These are phyloP conservation scores for Desoria tigrina DNA, from an alignment of 2,888 invertebrate species.

Conservation along the genomic window DNA sequence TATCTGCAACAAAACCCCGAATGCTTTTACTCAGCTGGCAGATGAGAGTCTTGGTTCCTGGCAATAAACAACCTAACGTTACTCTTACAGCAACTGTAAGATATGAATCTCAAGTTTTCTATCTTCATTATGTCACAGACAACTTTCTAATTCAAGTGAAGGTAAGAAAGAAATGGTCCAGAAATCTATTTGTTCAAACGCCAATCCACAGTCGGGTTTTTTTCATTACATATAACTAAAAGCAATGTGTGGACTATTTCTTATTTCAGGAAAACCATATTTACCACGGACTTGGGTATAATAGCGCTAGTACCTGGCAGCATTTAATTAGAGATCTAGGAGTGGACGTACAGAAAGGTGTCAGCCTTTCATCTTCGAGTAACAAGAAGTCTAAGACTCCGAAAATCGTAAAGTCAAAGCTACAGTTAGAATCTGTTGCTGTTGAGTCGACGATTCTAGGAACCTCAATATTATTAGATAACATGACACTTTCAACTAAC, in stretches of 20 bases:
- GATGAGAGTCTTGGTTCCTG: constrained; percentile 37
- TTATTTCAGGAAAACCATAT: constrained; percentile 64
- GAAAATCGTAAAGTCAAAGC: constrained; percentile 48
- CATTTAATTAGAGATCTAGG: constrained; percentile 82
- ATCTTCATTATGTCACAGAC: constrained; percentile 45
- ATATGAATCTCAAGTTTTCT: constrained; percentile 47
- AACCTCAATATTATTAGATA: constrained; percentile 63
- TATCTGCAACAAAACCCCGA: constrained; percentile 21
- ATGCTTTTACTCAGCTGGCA: constrained; percentile 47
- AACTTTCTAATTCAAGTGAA: constrained; percentile 48
- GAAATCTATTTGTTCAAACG: too few species aligned
- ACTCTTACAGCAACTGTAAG: constrained; percentile 42
- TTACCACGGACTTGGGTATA: constrained; percentile 77
- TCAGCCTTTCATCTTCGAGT: constrained; percentile 56
- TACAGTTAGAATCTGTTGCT: constrained; percentile 41
- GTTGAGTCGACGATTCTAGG: constrained; percentile 25
- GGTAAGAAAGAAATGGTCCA: too few species aligned
- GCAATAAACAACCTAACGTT: constrained; percentile 25
- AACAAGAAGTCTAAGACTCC: constrained; percentile 32
- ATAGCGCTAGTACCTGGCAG: constrained; percentile 63
- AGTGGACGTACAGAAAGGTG: constrained; percentile 88
- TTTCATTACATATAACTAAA: neutral
- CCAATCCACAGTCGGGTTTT: too few species aligned
- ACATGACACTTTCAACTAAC: constrained; percentile 74
- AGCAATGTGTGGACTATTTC: neutral